A percentile compares a stretch with the other conserved stretches of the same genome.
These are phyloP conservation scores for Solea senegalensis DNA, from an alignment of 2,113 vertebrate species.

Conservation along the genomic window DNA sequence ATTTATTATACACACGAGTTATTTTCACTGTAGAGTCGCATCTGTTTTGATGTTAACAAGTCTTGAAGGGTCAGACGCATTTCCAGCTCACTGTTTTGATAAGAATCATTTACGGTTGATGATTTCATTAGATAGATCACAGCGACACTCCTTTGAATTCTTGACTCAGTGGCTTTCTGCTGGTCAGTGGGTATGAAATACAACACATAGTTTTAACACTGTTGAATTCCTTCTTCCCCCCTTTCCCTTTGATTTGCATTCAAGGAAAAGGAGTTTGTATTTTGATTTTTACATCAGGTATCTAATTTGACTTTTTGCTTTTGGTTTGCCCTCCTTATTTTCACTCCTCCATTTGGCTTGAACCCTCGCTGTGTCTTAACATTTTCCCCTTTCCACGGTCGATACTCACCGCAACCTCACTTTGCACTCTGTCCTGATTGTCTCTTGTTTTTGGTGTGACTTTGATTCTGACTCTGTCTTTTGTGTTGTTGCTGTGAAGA, in stretches of 20 bases:
- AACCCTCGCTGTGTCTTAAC: conserved; percentile 69
- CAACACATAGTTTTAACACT: conserved; percentile 68
- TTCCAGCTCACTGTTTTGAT: background rate
- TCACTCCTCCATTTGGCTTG: conserved; percentile 52
- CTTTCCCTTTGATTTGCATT: conserved; percentile 85
- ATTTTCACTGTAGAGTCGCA: conserved; percentile 3
- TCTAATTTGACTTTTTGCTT: conserved; percentile 72
- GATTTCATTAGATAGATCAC: background rate
- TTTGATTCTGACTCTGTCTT: conserved; percentile 47
- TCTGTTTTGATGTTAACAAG: conserved; percentile 1
- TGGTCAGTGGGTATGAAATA: conserved; percentile 52
- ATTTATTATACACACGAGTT: background rate
- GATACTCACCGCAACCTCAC: conserved; percentile 60
- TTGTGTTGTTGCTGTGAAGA: conserved; percentile 69
- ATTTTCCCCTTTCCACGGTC: conserved; percentile 57
- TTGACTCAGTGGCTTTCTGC: conserved; percentile 49
- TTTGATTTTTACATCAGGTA: conserved; percentile 97
- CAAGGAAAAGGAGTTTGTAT: conserved; percentile 94
- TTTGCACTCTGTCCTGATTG: conserved; percentile 56
- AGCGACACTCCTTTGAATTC: conserved; percentile 17
- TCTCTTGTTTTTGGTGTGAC: conserved; percentile 64
- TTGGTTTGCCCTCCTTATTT: conserved; percentile 30
- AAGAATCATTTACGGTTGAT: background rate
- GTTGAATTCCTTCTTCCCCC: conserved; percentile 71
- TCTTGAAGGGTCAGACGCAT: background rate